Evolutionary conservation across 2,113 vertebrate species (phyloP).

Genomic region (Calypte anna): DNA sequence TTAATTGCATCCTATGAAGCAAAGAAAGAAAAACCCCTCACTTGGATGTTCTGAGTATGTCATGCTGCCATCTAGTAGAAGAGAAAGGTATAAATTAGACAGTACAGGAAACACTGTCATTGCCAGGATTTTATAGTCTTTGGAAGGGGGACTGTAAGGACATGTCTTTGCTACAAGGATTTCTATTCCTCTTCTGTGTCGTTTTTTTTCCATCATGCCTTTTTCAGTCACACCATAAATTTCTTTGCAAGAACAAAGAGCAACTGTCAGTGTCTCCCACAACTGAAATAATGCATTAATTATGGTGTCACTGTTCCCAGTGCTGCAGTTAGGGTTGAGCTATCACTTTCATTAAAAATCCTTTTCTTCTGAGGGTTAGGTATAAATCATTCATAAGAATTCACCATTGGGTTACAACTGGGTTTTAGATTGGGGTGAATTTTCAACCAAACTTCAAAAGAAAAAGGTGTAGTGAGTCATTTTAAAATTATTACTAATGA

Average conservation of each 20-base stretch:
- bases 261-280: constrained; percentile 27
- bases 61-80: constrained; percentile 73
- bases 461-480: not conserved
- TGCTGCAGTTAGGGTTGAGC: constrained; percentile 45
- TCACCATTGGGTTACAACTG: not conserved
- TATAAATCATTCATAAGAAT: constrained; percentile 19
- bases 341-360: constrained; percentile 47
- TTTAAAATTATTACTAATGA: constrained; percentile 29
- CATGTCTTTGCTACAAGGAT: constrained; percentile 14
- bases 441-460: constrained; percentile 23
- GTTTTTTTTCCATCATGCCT: not conserved
- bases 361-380: not conserved
- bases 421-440: constrained; percentile 1
- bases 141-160: not conserved
- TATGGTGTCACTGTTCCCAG: constrained; percentile 14
- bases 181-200: constrained; percentile 2
- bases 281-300: constrained; percentile 57
- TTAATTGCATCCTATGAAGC: not conserved
- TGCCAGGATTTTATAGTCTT: constrained; percentile 4
- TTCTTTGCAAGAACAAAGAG: constrained; percentile 54
- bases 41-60: not conserved
- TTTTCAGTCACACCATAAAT: constrained; percentile 41
- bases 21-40: not conserved
- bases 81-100: constrained; percentile 17
- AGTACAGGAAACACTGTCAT: not conserved